These are phyloP conservation scores for Cynocephalus volans DNA, from an alignment of 2,113 vertebrate genomes.

Conservation along the genomic window DNA sequence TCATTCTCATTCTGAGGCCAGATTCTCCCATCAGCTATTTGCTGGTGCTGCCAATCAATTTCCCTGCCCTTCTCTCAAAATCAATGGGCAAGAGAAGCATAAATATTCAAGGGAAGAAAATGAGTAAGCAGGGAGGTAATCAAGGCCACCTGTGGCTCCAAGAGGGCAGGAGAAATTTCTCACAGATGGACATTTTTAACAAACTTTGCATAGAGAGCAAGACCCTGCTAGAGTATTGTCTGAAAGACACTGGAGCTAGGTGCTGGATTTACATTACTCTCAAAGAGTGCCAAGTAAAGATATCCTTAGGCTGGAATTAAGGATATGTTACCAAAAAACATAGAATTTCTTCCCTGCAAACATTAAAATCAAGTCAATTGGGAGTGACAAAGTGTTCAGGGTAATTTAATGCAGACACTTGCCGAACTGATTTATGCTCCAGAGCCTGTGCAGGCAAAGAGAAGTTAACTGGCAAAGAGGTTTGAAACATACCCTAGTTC, in stretches of 20 bases:
- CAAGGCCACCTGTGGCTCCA: conserved; percentile 28
- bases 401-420: conserved; percentile 74
- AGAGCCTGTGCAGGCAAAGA: conserved; percentile 5
- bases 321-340: conserved; percentile 47
- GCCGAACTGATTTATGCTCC: conserved; percentile 75
- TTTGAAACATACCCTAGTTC: conserved; percentile 51
- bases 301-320: conserved; percentile 60
- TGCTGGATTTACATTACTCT: conserved; percentile 32
- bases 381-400: conserved; percentile 43
- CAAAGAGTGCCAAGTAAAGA: conserved; percentile 40
- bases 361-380: conserved; percentile 69
- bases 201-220: conserved; percentile 56
- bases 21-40: conserved; percentile 63
- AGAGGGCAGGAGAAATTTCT: conserved; percentile 36
- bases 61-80: conserved; percentile 64
- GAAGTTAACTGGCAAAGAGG: conserved; percentile 44
- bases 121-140: neutral
- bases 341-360: conserved; percentile 46
- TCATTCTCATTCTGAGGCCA: conserved; percentile 66
- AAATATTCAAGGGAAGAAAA: conserved; percentile 75
- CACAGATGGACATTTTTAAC: conserved; percentile 33
- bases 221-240: neutral
- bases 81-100: conserved; percentile 52
- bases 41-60: conserved; percentile 66
- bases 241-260: neutral